These are phyloP conservation scores for Aphodius granarius DNA, from an alignment of 2,888 invertebrate species.

Conservation along the genomic window DNA sequence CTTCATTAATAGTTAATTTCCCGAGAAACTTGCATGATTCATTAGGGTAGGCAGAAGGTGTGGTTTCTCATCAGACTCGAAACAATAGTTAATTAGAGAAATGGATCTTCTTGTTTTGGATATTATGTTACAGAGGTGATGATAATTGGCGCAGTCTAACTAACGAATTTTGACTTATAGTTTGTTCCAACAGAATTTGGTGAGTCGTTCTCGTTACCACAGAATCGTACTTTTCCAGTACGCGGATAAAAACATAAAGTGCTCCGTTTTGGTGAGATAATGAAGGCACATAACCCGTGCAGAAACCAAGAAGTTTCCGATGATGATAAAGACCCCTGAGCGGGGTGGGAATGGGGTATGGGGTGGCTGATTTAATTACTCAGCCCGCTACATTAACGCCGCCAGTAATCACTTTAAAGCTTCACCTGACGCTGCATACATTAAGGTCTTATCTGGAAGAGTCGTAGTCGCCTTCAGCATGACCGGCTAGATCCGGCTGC, in stretches of 20 bases:
- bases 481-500: not conserved
- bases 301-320: not conserved
- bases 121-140: not conserved
- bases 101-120: not conserved
- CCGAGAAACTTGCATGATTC: not conserved
- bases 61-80: not conserved
- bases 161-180: too few relatives aligned
- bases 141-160: not conserved
- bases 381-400: constrained; percentile 42
- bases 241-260: not conserved
- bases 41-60: not conserved
- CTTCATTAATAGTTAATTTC: not conserved
- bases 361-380: constrained; percentile 41
- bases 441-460: constrained; percentile 12
- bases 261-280: not conserved
- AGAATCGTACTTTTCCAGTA: too few relatives aligned
- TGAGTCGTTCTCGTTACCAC: too few relatives aligned
- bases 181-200: too few relatives aligned
- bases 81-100: not conserved
- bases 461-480: constrained; percentile 7
- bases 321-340: not conserved
- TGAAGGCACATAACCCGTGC: not conserved
- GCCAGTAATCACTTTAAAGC: constrained; percentile 44
- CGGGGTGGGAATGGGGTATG: not conserved
- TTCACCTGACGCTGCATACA: constrained; percentile 29